Base-by-base conservation (phyloP, 2,888 invertebrate genomes). In the Mythimna loreyi region DNA sequence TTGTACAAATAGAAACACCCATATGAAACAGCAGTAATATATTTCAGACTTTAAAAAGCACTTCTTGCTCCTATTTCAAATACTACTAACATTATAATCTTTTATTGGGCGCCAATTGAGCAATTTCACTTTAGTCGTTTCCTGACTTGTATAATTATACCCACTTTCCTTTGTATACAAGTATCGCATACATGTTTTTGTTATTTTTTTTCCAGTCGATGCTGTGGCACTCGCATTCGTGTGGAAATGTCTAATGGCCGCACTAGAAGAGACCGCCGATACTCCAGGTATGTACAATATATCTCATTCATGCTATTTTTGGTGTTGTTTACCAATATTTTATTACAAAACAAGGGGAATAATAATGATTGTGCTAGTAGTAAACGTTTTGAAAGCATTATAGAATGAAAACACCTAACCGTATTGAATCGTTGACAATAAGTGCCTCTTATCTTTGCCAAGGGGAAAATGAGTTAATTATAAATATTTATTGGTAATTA, bases 161-260 rank as follows among this genome's bases (percentile, higher is more conserved):
- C 19, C 19, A 40, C 40, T 40, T 40, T 25, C 13, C 25, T 58
- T 33, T n/a, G 49, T 28, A 52, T 47, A 7, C 8, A 55, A 45
- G 6, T 40, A 16, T 1, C 43, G 16, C 11, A 36, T 45, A 59
- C 0, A 25, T 45, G 33, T 67, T 58, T 70, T 43, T 67, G 5
- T 7, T 49, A 7, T 13, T 68, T 76, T 23, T 75, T 85, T 87
- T 88, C 21, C 88, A 98, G 98, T 73, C 97, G 98, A 61, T 98
- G 98, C 94, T 98, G 98, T 94, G 98, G 99, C 13, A 98, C 98
- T 36, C 97, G 98, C 87, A 98, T 99, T 63, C 97, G 98, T 75
- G 98, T 99, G 21, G 99, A 99, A 95, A 99, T 99, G 99, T 98
- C 98, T 0, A 98, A 98, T 78, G 98, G 98, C 0, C 96, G 98